Percentiles rank a stretch among this genome's conserved stretches.
Conservation (phyloP, 2,113 vertebrate species). For the Nestor notabilis region DNA sequence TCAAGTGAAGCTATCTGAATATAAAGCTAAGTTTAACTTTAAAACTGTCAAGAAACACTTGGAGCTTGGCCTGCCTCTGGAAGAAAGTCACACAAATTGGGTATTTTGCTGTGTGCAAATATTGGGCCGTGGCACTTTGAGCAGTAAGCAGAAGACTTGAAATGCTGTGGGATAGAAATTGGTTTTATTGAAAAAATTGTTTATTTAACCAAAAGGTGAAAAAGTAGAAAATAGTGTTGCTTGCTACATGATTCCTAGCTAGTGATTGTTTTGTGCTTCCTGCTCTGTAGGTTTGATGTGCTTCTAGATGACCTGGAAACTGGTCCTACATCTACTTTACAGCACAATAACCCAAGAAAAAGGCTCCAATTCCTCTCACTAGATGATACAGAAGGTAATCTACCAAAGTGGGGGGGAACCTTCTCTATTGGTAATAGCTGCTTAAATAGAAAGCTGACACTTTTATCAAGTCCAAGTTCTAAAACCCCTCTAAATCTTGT, state of each 20-base stretch:
- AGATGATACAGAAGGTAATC: conserved; percentile 81
- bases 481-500: background rate
- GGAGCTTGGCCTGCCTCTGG: background rate
- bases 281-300: conserved; percentile 79
- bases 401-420: background rate
- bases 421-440: background rate
- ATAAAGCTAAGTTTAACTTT: background rate
- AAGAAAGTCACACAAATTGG: background rate
- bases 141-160: background rate
- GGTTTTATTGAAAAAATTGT: background rate
- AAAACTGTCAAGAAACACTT: background rate
- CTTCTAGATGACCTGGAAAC: conserved; percentile 80
- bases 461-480: background rate
- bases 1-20: background rate
- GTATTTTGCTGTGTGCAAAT: background rate
- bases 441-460: background rate
- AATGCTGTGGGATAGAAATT: background rate
- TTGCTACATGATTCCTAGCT: background rate
- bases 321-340: conserved; percentile 72
- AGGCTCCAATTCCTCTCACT: conserved; percentile 84
- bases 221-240: background rate
- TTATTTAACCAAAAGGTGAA: background rate
- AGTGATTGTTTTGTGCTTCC: conserved; percentile 12
- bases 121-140: background rate
- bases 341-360: conserved; percentile 79